A percentile compares a stretch with the other conserved stretches of the same genome.
These are phyloP conservation scores for Acleris holmiana DNA, from an alignment of 2,888 invertebrate genomes.

Conservation along the genomic window DNA sequence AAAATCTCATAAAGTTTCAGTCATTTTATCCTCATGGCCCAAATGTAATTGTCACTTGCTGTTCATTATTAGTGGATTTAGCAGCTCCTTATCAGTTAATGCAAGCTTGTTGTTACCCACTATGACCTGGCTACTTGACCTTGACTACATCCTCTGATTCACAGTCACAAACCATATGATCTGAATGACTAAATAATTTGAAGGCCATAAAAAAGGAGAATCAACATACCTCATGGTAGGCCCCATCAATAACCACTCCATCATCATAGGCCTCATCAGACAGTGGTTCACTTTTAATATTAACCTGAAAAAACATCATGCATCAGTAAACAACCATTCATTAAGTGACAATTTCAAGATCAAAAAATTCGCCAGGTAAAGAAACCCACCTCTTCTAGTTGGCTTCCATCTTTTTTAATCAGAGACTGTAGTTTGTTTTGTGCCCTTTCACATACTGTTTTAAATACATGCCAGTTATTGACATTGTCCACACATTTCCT, in stretches of 20 bases:
- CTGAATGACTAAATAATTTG: conserved; percentile 15
- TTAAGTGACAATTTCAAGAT: conserved; percentile 64
- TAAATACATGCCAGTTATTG: conserved; percentile 87
- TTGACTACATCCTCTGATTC: conserved; percentile 59
- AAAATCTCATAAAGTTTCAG: conserved; percentile 1
- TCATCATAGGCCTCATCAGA: conserved; percentile 82
- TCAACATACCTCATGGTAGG: conserved; percentile 78
- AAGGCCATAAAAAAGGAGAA: conserved; percentile 34
- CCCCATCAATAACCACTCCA: conserved; percentile 80
- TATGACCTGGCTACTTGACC: conserved; percentile 59
- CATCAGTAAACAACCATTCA: conserved; percentile 52
- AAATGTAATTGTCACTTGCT: conserved; percentile 11
- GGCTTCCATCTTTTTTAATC: conserved; percentile 80
- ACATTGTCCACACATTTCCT: conserved; percentile 86
- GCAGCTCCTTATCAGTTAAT: conserved; percentile 29
- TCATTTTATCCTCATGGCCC: conserved; percentile 30
- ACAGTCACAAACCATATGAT: conserved; percentile 37
- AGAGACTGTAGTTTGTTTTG: conserved; percentile 87
- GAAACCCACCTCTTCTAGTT: conserved; percentile 80
- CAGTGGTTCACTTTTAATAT: conserved; percentile 84
- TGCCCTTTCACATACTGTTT: conserved; percentile 85
- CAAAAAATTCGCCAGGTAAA: conserved; percentile 59
- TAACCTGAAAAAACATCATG: conserved; percentile 76
- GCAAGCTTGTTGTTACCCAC: conserved; percentile 6
- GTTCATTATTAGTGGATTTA: conserved; percentile 19